phyloP scores from a whole-genome alignment of 30 jellyfish, hydroid and myxozoan species.

The Calvadosia cruxmelitensis region DNA sequence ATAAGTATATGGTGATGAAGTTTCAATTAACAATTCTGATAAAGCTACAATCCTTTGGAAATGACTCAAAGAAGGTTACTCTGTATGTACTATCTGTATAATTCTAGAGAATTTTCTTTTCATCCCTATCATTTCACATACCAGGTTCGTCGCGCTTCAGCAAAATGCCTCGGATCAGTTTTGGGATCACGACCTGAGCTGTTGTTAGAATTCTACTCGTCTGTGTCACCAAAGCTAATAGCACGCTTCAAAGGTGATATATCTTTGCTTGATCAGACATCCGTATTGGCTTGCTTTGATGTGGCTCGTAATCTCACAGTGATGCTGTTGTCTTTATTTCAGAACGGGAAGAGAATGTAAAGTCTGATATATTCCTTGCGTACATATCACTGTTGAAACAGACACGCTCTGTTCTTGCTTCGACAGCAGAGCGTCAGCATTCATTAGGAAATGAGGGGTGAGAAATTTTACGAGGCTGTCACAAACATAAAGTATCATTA shows the following conservation, averaged over 20 bases:
- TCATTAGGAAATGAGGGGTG: constrained; percentile 6
- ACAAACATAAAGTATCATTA: too few species aligned
- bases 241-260: constrained; percentile 73
- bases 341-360: constrained; percentile 96
- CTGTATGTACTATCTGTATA: too few species aligned
- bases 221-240: constrained; percentile 79
- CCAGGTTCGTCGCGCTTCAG: constrained; percentile 93
- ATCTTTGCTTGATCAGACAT: not conserved
- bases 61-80: too few species aligned
- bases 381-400: constrained; percentile 74
- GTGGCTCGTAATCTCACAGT: not conserved
- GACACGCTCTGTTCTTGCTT: constrained; percentile 54
- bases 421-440: constrained; percentile 26
- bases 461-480: not conserved
- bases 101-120: too few species aligned
- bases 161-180: constrained; percentile 84
- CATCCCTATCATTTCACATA: too few species aligned
- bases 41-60: too few species aligned
- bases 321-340: not conserved
- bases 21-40: too few species aligned
- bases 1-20: too few species aligned
- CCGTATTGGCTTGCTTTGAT: not conserved
- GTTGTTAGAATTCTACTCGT: constrained; percentile 48
- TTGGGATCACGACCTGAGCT: constrained; percentile 83
- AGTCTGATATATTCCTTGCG: constrained; percentile 85